Conservation (phyloP, 2,888 invertebrate species). For the Acanthococcus lagerstroemiae region DNA sequence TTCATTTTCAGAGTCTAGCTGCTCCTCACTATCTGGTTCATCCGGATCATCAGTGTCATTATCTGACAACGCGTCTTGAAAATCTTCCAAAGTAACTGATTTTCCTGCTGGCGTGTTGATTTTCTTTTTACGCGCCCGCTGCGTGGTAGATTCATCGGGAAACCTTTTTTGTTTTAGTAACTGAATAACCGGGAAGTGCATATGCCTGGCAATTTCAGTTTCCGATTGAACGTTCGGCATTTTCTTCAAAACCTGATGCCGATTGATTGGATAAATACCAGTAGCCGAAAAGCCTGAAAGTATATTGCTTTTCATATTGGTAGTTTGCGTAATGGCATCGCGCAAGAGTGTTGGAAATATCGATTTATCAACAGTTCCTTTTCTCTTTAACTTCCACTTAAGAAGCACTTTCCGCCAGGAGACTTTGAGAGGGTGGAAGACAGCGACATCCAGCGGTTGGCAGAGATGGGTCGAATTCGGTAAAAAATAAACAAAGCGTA, state of each 20-base stretch:
- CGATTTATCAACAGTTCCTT: conserved; percentile 25
- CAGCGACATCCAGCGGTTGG: conserved; percentile 39
- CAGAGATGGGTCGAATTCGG: conserved; percentile 39
- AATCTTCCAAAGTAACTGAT: background rate
- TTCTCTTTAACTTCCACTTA: conserved; percentile 33
- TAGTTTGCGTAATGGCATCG: conserved; percentile 4
- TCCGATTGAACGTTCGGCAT: conserved; percentile 2
- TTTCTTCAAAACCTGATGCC: conserved; percentile 20
- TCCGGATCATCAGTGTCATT: background rate
- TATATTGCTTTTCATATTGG: conserved; percentile 24
- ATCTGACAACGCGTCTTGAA: too few relatives aligned
- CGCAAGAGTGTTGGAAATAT: conserved; percentile 20
- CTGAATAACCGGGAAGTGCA: background rate
- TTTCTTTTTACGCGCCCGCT: background rate
- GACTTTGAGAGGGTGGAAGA: conserved; percentile 38
- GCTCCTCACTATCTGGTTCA: background rate
- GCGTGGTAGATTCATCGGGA: background rate
- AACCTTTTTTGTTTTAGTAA: background rate
- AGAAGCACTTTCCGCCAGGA: conserved; percentile 36
- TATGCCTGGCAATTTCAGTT: background rate
- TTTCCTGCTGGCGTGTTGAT: background rate
- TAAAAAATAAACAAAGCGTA: conserved; percentile 40
- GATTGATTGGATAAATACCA: conserved; percentile 31
- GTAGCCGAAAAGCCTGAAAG: conserved; percentile 26
- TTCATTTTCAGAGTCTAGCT: background rate